phyloP scores from a whole-genome alignment of 2,113 vertebrate species.

The Notarius lentiginosus region DNA sequence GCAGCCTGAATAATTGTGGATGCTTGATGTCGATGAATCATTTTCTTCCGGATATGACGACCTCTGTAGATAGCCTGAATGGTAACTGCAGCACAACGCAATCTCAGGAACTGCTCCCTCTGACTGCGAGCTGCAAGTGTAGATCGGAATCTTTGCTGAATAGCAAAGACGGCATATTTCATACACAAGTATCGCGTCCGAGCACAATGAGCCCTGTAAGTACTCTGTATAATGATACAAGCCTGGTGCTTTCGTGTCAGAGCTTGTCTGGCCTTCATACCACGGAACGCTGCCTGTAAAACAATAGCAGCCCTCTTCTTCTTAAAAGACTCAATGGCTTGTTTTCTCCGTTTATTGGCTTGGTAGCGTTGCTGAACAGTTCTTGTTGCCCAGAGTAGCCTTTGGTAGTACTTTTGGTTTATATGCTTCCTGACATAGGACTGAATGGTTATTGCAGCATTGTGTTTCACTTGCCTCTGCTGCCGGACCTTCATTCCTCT shows the following conservation, averaged over 20 bases:
- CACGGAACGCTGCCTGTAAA: constrained; percentile 79
- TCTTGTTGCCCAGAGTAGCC: constrained; percentile 66
- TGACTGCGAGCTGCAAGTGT: constrained; percentile 52
- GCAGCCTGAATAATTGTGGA: constrained; percentile 75
- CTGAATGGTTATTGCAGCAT: constrained; percentile 79
- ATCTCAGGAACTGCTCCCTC: constrained; percentile 63
- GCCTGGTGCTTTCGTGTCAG: constrained; percentile 60
- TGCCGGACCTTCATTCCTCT: constrained; percentile 70
- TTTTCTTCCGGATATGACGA: constrained; percentile 59
- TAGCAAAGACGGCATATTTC: constrained; percentile 59
- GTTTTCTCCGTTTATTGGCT: constrained; percentile 67
- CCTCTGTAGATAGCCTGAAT: constrained; percentile 80
- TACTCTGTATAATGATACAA: constrained; percentile 73
- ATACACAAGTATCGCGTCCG: constrained; percentile 62
- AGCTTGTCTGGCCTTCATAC: constrained; percentile 68
- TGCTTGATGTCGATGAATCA: constrained; percentile 66
- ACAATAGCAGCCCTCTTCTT: constrained; percentile 60
- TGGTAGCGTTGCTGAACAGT: constrained; percentile 75
- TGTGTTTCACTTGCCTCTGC: constrained; percentile 55
- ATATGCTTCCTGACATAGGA: constrained; percentile 74
- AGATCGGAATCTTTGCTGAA: constrained; percentile 76
- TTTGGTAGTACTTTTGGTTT: constrained; percentile 65
- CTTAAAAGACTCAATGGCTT: constrained; percentile 56
- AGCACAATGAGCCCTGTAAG: constrained; percentile 66
- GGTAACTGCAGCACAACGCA: constrained; percentile 60